phyloP scores from a whole-genome alignment of 2,888 invertebrate genomes.

The Phanerotoma sp. region DNA sequence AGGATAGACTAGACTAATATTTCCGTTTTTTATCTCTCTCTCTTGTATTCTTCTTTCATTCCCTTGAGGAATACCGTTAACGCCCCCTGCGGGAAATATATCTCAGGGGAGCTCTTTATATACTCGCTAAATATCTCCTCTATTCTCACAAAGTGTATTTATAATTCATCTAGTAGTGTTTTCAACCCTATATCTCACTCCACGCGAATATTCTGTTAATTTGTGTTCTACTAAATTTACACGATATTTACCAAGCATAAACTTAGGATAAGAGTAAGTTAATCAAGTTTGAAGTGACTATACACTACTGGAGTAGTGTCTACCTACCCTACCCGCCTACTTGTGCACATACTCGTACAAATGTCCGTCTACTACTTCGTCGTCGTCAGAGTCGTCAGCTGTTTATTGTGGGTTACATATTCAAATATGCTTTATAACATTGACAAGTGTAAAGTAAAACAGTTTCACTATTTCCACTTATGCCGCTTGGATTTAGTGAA shows the following conservation, averaged over 20 bases:
- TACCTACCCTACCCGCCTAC: too few relatives aligned
- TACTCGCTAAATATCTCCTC: constrained; percentile 6
- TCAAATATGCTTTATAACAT: too few relatives aligned
- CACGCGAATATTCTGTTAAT: too few relatives aligned
- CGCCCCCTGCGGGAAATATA: neutral
- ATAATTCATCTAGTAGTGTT: constrained; percentile 1
- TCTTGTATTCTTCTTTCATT: neutral
- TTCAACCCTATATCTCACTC: neutral
- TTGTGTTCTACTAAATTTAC: too few relatives aligned
- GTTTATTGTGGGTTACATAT: too few relatives aligned
- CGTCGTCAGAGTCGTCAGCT: too few relatives aligned
- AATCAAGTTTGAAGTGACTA: constrained; percentile 3
- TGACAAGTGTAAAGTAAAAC: too few relatives aligned
- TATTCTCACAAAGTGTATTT: constrained; percentile 2
- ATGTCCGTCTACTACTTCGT: neutral
- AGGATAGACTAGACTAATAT: neutral
- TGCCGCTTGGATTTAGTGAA: too few relatives aligned
- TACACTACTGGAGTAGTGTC: too few relatives aligned
- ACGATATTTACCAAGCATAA: too few relatives aligned
- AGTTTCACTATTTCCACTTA: too few relatives aligned
- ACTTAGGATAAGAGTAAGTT: neutral
- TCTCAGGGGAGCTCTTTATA: constrained; percentile 1
- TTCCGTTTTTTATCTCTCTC: neutral
- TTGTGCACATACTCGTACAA: neutral
- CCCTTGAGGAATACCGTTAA: constrained; percentile 1